Conservation (phyloP, 30 jellyfish, hydroid and myxozoan genomes). For the Sanderia malayensis region DNA sequence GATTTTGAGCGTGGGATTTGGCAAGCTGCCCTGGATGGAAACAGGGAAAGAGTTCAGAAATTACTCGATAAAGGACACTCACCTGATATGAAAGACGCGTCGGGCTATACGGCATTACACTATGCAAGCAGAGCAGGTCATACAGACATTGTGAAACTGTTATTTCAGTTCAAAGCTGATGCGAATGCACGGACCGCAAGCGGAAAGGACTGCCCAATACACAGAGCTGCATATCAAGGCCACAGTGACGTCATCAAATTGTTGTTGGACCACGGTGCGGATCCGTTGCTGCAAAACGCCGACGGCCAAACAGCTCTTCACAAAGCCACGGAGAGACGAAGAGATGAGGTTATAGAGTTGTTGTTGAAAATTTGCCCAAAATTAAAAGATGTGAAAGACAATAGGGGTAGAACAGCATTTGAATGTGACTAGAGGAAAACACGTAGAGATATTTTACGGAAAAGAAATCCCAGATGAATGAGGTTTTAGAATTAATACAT, state of each 20-base stretch:
- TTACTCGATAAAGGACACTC: constrained; percentile 50
- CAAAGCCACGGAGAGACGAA: constrained; percentile 30
- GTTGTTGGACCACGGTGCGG: constrained; percentile 65
- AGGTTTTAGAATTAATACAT: too few relatives aligned
- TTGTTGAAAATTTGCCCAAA: constrained; percentile 12
- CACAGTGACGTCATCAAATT: constrained; percentile 29
- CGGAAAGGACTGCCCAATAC: constrained; percentile 85
- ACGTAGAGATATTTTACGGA: too few relatives aligned
- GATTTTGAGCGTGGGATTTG: constrained; percentile 91
- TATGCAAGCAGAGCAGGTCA: constrained; percentile 79
- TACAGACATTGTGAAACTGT: constrained; percentile 24
- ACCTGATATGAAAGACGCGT: constrained; percentile 39
- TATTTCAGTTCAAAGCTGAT: constrained; percentile 52
- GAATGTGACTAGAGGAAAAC: too few relatives aligned
- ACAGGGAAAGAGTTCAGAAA: constrained; percentile 12
- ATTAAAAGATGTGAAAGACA: constrained; percentile 26
- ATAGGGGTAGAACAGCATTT: constrained; percentile 19
- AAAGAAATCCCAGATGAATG: too few relatives aligned
- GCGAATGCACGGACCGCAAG: constrained; percentile 56
- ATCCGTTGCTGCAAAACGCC: constrained; percentile 40
- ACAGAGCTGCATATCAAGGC: constrained; percentile 85
- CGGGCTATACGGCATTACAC: constrained; percentile 89
- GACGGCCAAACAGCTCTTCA: constrained; percentile 86
- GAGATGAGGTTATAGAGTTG: not conserved
- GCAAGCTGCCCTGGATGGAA: constrained; percentile 87